Conservation (phyloP, 1,140 invertebrate genomes). For the Procambarus virginalis region DNA sequence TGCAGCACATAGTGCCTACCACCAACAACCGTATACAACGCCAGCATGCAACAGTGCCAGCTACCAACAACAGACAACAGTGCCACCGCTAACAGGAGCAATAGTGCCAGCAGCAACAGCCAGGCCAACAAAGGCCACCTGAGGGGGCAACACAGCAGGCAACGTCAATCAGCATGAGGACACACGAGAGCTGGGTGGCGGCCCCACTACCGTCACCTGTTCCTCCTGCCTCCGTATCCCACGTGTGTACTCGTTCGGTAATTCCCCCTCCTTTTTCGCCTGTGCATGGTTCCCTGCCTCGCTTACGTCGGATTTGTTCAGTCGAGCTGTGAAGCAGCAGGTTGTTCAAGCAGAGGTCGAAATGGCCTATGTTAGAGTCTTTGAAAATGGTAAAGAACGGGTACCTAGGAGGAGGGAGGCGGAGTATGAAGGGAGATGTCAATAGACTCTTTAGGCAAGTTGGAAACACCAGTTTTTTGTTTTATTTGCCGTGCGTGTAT, state of each 20-base stretch:
- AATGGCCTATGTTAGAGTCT: not conserved
- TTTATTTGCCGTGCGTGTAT: no score
- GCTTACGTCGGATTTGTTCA: not conserved
- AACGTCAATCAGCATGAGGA: not conserved
- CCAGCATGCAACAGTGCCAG: no score
- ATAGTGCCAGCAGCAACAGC: no score
- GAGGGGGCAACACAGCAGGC: not conserved
- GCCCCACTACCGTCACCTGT: not conserved
- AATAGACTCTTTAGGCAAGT: no score
- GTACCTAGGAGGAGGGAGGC: not conserved
- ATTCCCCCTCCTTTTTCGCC: conserved; percentile 4
- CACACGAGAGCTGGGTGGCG: not conserved
- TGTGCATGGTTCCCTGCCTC: not conserved
- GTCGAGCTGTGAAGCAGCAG: not conserved
- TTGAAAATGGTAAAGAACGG: not conserved
- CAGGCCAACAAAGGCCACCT: no score
- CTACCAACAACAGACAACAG: no score
- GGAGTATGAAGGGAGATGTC: not conserved
- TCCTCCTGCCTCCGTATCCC: not conserved
- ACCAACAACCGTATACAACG: no score
- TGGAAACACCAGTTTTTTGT: no score
- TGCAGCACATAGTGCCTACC: no score
- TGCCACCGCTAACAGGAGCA: no score
- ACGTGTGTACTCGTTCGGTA: not conserved
- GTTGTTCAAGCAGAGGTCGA: not conserved